Percentiles rank a stretch among this genome's conserved stretches.
phyloP scores from a whole-genome alignment of 2,888 invertebrate genomes.

The Malacosoma neustria region DNA sequence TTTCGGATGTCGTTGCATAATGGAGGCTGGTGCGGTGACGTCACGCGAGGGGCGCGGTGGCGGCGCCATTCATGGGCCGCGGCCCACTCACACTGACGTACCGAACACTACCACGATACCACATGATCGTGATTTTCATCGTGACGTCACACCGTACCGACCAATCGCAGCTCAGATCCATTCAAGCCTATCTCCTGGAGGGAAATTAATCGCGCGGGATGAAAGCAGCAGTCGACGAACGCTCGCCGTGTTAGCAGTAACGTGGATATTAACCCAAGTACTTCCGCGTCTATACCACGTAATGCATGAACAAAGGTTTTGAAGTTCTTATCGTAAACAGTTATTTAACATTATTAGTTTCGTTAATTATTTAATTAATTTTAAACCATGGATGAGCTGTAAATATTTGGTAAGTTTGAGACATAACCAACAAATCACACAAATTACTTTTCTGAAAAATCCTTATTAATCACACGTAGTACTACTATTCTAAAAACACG shows the following conservation, averaged over 20 bases:
- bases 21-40: constrained; percentile 50
- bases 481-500: constrained; percentile 38
- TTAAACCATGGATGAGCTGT: no score
- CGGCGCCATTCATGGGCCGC: constrained; percentile 49
- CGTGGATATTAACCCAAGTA: constrained; percentile 15
- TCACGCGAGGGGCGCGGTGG: constrained; percentile 63
- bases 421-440: no score
- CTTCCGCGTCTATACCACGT: constrained; percentile 12
- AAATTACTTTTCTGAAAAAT: no score
- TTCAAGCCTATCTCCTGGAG: constrained; percentile 79
- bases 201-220: constrained; percentile 66
- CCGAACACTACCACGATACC: constrained; percentile 29
- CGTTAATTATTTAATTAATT: no score
- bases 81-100: constrained; percentile 35
- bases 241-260: constrained; percentile 34
- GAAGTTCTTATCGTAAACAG: no score
- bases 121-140: constrained; percentile 77
- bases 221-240: constrained; percentile 60
- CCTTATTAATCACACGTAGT: no score
- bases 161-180: constrained; percentile 80
- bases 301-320: constrained; percentile 6
- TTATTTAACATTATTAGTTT: no score
- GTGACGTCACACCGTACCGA: constrained; percentile 79
- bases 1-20: constrained; percentile 55
- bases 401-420: no score